These are phyloP conservation scores for Phaedon cochleariae DNA, from an alignment of 2,888 invertebrate species.

Conservation along the genomic window DNA sequence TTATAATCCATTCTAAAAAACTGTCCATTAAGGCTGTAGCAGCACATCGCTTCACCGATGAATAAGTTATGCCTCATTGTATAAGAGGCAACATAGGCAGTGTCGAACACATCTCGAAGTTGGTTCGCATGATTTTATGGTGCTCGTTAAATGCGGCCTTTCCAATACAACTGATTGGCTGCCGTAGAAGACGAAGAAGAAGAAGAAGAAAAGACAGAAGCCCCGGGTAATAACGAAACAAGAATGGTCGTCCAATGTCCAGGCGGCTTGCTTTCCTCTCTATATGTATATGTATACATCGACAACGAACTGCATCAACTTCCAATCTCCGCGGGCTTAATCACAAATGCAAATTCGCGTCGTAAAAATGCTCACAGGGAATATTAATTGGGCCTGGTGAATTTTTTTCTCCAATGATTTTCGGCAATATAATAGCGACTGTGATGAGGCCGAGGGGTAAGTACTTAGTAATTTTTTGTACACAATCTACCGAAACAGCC, in stretches of 20 bases:
- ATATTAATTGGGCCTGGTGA: slow-evolving; percentile 8
- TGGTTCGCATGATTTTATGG: slow-evolving; percentile 28
- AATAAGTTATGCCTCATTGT: slow-evolving; percentile 1
- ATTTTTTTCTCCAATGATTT: background rate
- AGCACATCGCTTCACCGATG: background rate
- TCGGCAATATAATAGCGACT: too few relatives aligned
- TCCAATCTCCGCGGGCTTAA: slow-evolving; percentile 38
- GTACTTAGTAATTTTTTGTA: too few relatives aligned
- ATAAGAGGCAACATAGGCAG: background rate
- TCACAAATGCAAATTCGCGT: slow-evolving; percentile 39
- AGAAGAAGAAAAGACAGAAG: slow-evolving; percentile 37
- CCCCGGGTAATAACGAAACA: slow-evolving; percentile 38
- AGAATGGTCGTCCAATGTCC: slow-evolving; percentile 28
- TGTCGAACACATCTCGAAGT: background rate
- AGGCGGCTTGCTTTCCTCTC: background rate
- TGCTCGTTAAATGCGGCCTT: slow-evolving; percentile 35
- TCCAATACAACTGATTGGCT: slow-evolving; percentile 39
- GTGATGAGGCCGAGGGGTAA: too few relatives aligned
- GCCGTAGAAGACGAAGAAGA: slow-evolving; percentile 34
- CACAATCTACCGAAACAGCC: too few relatives aligned
- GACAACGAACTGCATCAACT: slow-evolving; percentile 33
- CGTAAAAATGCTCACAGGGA: slow-evolving; percentile 32
- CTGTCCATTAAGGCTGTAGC: slow-evolving; percentile 1
- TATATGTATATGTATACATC: background rate
- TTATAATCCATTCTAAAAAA: background rate